phyloP scores from a whole-genome alignment of 2,113 vertebrate genomes.

The Myxocyprinus asiaticus region DNA sequence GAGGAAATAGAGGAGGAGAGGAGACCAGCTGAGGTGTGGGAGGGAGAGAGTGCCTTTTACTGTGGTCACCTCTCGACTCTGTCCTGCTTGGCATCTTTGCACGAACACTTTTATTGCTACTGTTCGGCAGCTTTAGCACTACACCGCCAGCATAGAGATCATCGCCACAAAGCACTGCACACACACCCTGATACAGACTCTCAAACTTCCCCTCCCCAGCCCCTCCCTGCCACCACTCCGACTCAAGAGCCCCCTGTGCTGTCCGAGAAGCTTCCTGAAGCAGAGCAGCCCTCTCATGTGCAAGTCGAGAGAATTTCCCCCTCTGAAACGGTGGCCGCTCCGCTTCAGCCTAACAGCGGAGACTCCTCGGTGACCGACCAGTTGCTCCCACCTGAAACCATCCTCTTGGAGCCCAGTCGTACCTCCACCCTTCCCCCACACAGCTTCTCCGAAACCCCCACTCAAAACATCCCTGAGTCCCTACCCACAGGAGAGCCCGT shows the following conservation, averaged over 20 bases:
- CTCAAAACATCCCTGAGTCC: constrained; percentile 69
- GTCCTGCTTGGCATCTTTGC: constrained; percentile 88
- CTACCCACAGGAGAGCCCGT: constrained; percentile 62
- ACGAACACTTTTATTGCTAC: constrained; percentile 83
- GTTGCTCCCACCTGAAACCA: constrained; percentile 58
- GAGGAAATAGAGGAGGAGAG: constrained; percentile 80
- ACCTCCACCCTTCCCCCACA: constrained; percentile 80
- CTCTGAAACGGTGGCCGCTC: constrained; percentile 16
- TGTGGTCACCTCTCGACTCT: constrained; percentile 81
- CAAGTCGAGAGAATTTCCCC: constrained; percentile 39
- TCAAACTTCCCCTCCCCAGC: constrained; percentile 8
- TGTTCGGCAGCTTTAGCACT: constrained; percentile 79
- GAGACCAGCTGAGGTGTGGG: constrained; percentile 64
- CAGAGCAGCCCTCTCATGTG: constrained; percentile 7
- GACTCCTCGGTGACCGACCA: background rate
- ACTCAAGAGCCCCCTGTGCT: constrained; percentile 49
- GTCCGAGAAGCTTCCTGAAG: constrained; percentile 53
- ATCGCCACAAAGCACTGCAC: constrained; percentile 31
- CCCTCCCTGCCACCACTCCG: constrained; percentile 41
- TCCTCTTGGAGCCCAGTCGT: constrained; percentile 88
- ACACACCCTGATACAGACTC: background rate
- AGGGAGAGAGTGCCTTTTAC: constrained; percentile 80
- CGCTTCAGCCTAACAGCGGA: constrained; percentile 22
- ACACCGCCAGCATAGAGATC: constrained; percentile 66
- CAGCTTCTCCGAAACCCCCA: constrained; percentile 76